Evolutionary conservation across 2,113 vertebrate genomes (phyloP).

Genomic region (Proterorhinus semilunaris): DNA sequence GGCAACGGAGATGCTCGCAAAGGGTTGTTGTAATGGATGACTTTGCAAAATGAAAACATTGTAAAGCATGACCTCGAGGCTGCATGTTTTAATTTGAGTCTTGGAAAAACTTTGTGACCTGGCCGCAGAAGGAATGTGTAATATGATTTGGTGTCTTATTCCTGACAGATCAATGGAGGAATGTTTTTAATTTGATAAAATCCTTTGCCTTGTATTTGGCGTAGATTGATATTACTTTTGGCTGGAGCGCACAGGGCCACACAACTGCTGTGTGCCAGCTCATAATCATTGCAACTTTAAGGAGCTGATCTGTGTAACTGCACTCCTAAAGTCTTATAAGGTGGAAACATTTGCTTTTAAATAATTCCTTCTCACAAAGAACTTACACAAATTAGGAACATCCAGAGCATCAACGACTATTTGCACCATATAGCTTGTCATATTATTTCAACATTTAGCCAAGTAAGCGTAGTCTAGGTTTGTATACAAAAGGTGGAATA

Average conservation of each 20-base stretch:
- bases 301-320: too few species aligned
- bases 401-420: too few species aligned
- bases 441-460: too few species aligned
- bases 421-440: too few species aligned
- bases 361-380: too few species aligned
- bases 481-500: too few species aligned
- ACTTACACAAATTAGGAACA: too few species aligned
- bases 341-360: too few species aligned
- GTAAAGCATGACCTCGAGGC: neutral
- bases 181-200: conserved; percentile 14
- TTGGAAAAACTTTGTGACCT: neutral
- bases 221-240: neutral
- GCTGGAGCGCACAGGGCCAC: neutral
- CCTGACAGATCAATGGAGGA: conserved; percentile 13
- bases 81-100: neutral
- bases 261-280: too few species aligned
- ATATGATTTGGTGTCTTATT: conserved; percentile 5
- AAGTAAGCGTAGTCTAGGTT: too few species aligned
- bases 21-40: neutral
- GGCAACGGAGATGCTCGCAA: conserved; percentile 23
- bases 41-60: conserved; percentile 15
- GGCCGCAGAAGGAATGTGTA: neutral
- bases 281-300: too few species aligned
- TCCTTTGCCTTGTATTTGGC: neutral
- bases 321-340: too few species aligned